A percentile compares a stretch with the other conserved stretches of the same genome.
These are phyloP conservation scores for Scaptomyza polygonia DNA, from an alignment of 2,888 invertebrate species.

Conservation along the genomic window DNA sequence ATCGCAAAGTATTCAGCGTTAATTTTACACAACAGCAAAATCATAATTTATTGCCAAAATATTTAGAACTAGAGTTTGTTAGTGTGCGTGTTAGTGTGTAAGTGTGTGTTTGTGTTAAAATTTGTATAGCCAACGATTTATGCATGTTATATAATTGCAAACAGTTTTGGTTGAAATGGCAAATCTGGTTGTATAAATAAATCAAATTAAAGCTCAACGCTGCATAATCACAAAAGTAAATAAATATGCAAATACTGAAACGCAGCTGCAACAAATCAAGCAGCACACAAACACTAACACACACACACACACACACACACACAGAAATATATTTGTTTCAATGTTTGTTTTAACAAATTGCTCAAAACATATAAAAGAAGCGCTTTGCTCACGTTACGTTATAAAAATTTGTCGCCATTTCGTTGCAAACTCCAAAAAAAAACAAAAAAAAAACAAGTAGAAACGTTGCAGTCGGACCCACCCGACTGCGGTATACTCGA, in stretches of 20 bases:
- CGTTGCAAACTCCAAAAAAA: background rate
- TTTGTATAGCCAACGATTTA: conserved; percentile 24
- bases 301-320: conserved; percentile 2
- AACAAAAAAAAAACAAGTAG: conserved; percentile 3
- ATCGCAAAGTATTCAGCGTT: conserved; percentile 1
- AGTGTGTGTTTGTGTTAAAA: background rate
- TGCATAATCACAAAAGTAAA: conserved; percentile 73
- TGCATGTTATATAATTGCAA: conserved; percentile 43
- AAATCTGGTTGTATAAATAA: conserved; percentile 60
- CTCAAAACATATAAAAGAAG: conserved; percentile 48
- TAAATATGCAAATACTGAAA: conserved; percentile 40
- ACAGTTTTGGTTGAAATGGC: conserved; percentile 23
- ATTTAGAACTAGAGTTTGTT: background rate
- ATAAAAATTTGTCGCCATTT: conserved; percentile 2
- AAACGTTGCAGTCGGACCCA: no score
- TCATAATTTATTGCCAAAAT: conserved; percentile 5
- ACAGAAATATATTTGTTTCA: conserved; percentile 44
- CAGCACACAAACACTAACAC: conserved; percentile 7
- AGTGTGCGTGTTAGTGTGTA: no score
- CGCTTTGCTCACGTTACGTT: conserved; percentile 17
- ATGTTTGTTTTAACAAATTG: conserved; percentile 78
- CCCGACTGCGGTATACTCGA: no score
- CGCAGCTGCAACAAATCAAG: conserved; percentile 35
- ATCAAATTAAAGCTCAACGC: conserved; percentile 73
- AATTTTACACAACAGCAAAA: conserved; percentile 1